Conservation (phyloP, 2,797 vertebrate species). For the Eremophila alpestris region DNA sequence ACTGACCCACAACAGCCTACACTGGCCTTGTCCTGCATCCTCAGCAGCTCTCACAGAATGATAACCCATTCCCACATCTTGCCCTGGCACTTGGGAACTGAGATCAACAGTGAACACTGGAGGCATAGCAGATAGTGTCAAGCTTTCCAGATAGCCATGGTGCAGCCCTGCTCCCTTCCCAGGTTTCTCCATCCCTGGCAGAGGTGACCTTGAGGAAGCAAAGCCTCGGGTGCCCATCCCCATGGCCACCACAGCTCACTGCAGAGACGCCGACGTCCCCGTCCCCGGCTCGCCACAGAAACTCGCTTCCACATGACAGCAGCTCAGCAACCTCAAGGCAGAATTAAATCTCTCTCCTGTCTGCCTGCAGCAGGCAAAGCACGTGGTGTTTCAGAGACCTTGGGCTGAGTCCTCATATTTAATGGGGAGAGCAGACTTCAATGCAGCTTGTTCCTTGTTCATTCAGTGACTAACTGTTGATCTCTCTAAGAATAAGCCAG, state of each 20-base stretch:
- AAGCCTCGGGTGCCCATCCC: not conserved
- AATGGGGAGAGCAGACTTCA: conserved; percentile 42
- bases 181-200: not conserved
- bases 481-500: conserved; percentile 65
- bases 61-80: not conserved
- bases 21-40: not conserved
- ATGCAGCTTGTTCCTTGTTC: conserved; percentile 48
- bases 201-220: conserved; percentile 10
- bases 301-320: not conserved
- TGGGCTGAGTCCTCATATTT: conserved; percentile 45
- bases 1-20: not conserved
- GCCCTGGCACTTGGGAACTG: not conserved
- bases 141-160: not conserved
- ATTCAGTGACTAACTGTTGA: conserved; percentile 68
- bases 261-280: fast-evolving
- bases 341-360: not conserved
- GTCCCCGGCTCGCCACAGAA: not conserved
- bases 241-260: not conserved
- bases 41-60: fast-evolving
- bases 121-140: not conserved
- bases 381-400: not conserved
- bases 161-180: not conserved
- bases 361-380: not conserved
- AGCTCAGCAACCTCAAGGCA: conserved; percentile 37
- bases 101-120: not conserved